Evolutionary conservation across 2,888 invertebrate species (phyloP).

Genomic region (Chesias legatella): DNA sequence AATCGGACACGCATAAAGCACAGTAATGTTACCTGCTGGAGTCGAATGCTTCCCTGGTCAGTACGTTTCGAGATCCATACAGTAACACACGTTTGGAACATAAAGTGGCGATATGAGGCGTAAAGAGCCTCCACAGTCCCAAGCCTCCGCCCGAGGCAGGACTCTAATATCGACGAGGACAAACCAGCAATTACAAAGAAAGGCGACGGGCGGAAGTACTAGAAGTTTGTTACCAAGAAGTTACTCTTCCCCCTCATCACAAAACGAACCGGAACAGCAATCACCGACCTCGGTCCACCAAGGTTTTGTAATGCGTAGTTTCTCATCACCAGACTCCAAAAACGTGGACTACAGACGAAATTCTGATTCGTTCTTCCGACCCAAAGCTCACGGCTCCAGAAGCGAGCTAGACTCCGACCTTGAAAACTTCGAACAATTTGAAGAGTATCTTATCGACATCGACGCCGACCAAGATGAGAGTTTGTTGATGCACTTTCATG

Average conservation of each 20-base stretch:
- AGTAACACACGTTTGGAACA: constrained; percentile 48
- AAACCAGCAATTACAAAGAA: constrained; percentile 61
- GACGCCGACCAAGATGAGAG: constrained; percentile 64
- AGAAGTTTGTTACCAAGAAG: constrained; percentile 64
- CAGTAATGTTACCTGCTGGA: constrained; percentile 54
- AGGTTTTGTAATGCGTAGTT: constrained; percentile 61
- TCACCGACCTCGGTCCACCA: constrained; percentile 36
- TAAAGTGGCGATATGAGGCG: constrained; percentile 51
- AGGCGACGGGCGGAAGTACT: constrained; percentile 43
- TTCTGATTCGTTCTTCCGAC: constrained; percentile 60
- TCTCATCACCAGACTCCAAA: constrained; percentile 66
- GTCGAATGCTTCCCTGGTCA: constrained; percentile 46
- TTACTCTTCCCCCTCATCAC: constrained; percentile 62
- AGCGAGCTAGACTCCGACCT: constrained; percentile 67
- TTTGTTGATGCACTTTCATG: constrained; percentile 47
- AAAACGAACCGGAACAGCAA: constrained; percentile 44
- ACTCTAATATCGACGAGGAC: constrained; percentile 65
- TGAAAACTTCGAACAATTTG: constrained; percentile 68
- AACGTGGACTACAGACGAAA: constrained; percentile 53
- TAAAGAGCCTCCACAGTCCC: constrained; percentile 50
- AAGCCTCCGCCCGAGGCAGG: constrained; percentile 49
- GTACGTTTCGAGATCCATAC: constrained; percentile 45
- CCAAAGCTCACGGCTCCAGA: constrained; percentile 58
- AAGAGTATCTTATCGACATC: constrained; percentile 68
- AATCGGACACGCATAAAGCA: constrained; percentile 61